Conservation (phyloP, 2,113 vertebrate species). For the Hippopotamus amphibius region DNA sequence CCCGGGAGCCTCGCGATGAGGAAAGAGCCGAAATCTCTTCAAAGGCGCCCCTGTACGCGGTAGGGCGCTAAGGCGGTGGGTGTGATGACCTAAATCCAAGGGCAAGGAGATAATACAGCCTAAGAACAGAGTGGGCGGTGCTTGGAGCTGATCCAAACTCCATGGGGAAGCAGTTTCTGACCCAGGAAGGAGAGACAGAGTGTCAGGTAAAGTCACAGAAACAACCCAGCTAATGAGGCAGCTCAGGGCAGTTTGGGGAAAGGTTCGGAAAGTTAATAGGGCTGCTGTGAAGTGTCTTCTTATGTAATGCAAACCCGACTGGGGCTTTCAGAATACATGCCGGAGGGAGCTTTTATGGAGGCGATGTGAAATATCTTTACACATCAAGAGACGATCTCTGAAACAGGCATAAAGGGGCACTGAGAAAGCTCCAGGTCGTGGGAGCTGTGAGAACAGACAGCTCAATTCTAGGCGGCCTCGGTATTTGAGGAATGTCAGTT, state of each 20-base stretch:
- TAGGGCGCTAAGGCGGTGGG: rapidly evolving
- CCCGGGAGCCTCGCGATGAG: rapidly evolving
- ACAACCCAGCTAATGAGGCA: not conserved
- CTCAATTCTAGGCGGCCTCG: rapidly evolving
- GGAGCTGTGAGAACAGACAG: not conserved
- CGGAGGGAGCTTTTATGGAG: rapidly evolving
- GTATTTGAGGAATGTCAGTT: rapidly evolving
- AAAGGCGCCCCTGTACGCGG: rapidly evolving
- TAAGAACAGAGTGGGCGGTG: rapidly evolving
- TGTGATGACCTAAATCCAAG: not conserved
- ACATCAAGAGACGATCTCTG: not conserved
- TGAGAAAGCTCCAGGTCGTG: rapidly evolving
- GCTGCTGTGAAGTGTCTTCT: rapidly evolving
- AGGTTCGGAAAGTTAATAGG: rapidly evolving
- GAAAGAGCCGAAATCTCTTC: not conserved
- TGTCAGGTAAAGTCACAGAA: not conserved
- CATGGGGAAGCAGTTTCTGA: rapidly evolving
- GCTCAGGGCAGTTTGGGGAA: too few relatives aligned
- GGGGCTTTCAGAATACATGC: rapidly evolving
- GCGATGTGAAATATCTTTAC: not conserved
- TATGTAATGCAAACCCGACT: rapidly evolving
- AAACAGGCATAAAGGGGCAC: rapidly evolving
- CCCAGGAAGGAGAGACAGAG: rapidly evolving
- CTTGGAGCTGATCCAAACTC: rapidly evolving
- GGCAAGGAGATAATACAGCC: too few relatives aligned